A percentile compares a stretch with the other conserved stretches of the same genome.
Evolutionary conservation across 2,888 invertebrate species (phyloP).

Genomic region (Rhogogaster chlorosoma): DNA sequence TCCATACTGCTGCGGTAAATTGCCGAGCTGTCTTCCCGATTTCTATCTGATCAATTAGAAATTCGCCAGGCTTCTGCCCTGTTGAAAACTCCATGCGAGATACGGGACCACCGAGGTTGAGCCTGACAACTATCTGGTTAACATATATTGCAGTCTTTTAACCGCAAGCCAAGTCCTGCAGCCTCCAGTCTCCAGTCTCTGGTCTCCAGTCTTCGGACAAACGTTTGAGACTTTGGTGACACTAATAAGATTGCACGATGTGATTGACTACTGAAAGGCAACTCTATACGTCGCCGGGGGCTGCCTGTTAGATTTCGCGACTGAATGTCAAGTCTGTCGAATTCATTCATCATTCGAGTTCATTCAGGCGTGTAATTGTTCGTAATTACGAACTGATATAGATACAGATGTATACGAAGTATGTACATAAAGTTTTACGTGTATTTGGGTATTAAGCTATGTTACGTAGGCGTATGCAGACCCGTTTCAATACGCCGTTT

Average conservation of each 20-base stretch:
- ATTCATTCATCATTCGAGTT: slow-evolving; percentile 13
- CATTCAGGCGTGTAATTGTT: slow-evolving; percentile 29
- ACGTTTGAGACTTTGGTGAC: slow-evolving; percentile 36
- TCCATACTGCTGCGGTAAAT: slow-evolving; percentile 29
- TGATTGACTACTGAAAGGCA: slow-evolving; percentile 38
- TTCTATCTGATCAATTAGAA: slow-evolving; percentile 50
- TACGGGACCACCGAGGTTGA: slow-evolving; percentile 45
- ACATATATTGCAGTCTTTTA: neutral
- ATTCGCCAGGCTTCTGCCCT: neutral
- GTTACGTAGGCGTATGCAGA: neutral
- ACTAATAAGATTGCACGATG: slow-evolving; percentile 47
- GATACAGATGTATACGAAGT: neutral
- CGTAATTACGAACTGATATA: slow-evolving; percentile 28
- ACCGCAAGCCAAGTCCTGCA: neutral
- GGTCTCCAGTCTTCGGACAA: neutral
- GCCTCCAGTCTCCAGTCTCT: neutral
- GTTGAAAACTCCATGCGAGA: neutral
- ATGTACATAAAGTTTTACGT: neutral
- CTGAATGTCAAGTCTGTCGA: slow-evolving; percentile 21
- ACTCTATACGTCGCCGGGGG: neutral
- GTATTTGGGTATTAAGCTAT: neutral
- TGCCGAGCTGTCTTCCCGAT: slow-evolving; percentile 32
- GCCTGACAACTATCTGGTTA: slow-evolving; percentile 14
- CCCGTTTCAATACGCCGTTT: neutral
- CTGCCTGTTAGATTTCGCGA: neutral